Base-by-base conservation (phyloP, 1,140 invertebrate species). In the Teleogryllus occipitalis region DNA sequence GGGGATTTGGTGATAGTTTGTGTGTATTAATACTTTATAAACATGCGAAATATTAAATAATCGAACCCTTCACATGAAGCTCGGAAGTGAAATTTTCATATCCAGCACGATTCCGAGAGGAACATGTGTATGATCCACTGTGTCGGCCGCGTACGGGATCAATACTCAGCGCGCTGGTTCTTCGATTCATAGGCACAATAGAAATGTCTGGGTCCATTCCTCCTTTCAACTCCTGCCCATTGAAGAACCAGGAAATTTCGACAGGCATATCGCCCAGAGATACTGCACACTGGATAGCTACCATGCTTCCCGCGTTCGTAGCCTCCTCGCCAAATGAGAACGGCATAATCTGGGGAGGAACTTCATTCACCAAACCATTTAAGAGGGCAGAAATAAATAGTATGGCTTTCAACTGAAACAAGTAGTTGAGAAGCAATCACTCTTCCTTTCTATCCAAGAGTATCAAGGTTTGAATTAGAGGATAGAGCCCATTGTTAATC, bases 121-220 rank as follows among this genome's bases (percentile, higher is more conserved):
- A 88, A 84, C 93, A 94, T 4, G 92, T 92, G 83, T 93, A 94
- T 82, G 91, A 90, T 80, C 91, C 91, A 46, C 90, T 87, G 85
- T 94, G 92, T 80, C 87, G 86, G 15, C 92, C 89, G 81, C 88
- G 88, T 10, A 93, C 88, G 7, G 89, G 87, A 88, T 90, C 85
- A 80, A 89, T 90, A 75, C 89, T 92, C 75, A 93, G 83, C 73
- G 91, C 90, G 78, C 91, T 92, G 47, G 90, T 90, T 82, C 91
- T 89, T 84, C 91, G 89, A 84, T 88, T 91, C 78, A 89, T 90
- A 78, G 88, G 89, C 46, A 88, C 88, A 79, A 92, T 88, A 65
- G 89, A 87, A 83, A 92, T 86, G 27, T 85, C 87, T 83, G 10
- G 54, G 54, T 65, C 18, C 54, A 65, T 18, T 3, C 18, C 54